Base-by-base conservation (phyloP, 1,140 invertebrate genomes). In the Solenopsis invicta region DNA sequence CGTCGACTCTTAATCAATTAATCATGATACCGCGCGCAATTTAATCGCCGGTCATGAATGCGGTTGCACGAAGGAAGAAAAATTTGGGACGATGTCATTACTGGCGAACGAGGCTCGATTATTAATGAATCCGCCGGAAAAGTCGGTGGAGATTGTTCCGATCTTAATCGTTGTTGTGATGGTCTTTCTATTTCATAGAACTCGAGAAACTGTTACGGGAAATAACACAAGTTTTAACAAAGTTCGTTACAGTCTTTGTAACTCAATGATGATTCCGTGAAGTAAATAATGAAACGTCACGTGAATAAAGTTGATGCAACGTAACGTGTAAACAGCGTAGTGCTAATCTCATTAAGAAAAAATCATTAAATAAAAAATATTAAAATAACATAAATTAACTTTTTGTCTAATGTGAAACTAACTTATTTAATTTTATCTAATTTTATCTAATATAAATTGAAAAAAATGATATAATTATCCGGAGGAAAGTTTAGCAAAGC, bases 1-100 rank as follows among this genome's bases (percentile, higher is more conserved):
- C 9, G 67, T 74, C 67, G 54, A 52, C 41, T 75, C 41, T 50
- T 74, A 82, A 82, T 75, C 78, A 50, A 24, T 82, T 74, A 82
- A 82, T 62, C 66, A 50, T 2, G 56, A 84, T 75, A 75, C 54
- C 4, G 80, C 2, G 29, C 21, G 54, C 69, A 74, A 84, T 84
- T 45, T 84, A 84, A 84, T 84, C 41, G 8, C 67, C 24, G 52
- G 41, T 61, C 52, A 62, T 62, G 71, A 75, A 61, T 37, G 45
- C 54, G 41, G 12, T 74, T 48, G 54, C n/a, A 61, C 24, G 54
- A 75, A 74, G 69, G 18, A 61, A 61, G 34, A 50, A 74, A 48
- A 37, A 84, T 84, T 84, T 59, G 29, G 80, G 29, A 24, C 80
- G 48, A 21, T 75, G 37, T 84, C 80, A 75, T 84, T 84, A 84